Evolutionary conservation across 2,888 invertebrate species (phyloP), one percentile per base, ranked within the genome.

Genomic region (Drosophila tanythrix): DNA sequence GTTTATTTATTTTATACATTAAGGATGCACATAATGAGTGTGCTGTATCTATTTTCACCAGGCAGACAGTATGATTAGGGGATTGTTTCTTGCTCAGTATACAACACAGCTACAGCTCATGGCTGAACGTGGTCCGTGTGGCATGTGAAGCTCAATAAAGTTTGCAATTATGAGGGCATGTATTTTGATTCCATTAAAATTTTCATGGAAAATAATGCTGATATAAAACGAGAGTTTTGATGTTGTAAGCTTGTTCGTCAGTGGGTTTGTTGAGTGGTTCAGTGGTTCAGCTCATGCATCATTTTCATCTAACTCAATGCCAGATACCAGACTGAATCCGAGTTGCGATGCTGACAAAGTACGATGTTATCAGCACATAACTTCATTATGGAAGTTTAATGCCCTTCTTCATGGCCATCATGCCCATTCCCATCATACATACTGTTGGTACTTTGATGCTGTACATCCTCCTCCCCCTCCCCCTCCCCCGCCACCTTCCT

Each of bases 371-470:
- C 85, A 85, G 83, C 78, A 84, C 81, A 85, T 90, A 91, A 91
- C 91, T 91, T 91, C 87, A 90, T 92, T 90, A 91, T 75, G 82
- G 79, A 89, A 91, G 85, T 90, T 89, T 82, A 70, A 70, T 73
- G 78, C 65, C 70, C 69, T 67, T 55, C 51, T 58, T 21, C 46
- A 46, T 27, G 46, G 25, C 48, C 53, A 48, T 40, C 64, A 35
- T 29, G 29, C 36, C 36, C 27, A 36, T n/a, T 13, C 40, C 15
- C 13, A 48, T 21, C 52, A 59, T 55, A 57, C 59, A 63, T 55
- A 62, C 67, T 76, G 65, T 50, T 63, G 60, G 68, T 65, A 70
- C 80, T 79, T 78, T 79, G 77, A 76, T 65, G 77, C 64, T 35
- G 36, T 58, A 43, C 25, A 31, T 40, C 46, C n/a, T 43, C 6